Percentiles rank a stretch among this genome's conserved stretches.
These are phyloP conservation scores for Paelopatides confundens DNA, from an alignment of 53 echinoderm and acorn worm genomes.

Conservation along the genomic window DNA sequence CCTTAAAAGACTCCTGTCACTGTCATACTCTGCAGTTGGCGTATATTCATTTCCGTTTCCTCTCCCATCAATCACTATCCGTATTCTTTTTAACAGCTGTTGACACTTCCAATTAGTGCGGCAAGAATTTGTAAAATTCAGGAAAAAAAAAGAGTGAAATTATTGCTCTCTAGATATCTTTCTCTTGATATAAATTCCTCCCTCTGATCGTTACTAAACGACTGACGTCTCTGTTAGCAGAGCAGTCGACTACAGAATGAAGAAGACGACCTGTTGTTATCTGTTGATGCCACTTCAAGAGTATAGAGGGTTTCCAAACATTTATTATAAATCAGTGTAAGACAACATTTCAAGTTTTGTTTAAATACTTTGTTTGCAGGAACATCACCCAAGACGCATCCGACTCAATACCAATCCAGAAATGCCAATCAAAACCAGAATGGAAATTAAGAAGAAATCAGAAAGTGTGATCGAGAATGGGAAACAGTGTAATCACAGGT, in stretches of 20 bases:
- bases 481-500: conserved; percentile 48
- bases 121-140: background rate
- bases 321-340: too few species aligned
- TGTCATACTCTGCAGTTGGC: background rate
- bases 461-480: conserved; percentile 95
- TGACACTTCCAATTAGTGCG: background rate
- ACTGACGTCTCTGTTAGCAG: too few species aligned
- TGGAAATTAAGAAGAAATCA: conserved; percentile 90
- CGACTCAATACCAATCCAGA: conserved; percentile 91
- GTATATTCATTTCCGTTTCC: background rate
- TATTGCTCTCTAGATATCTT: too few species aligned
- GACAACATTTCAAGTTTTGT: too few species aligned
- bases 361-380: conserved; percentile 11
- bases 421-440: conserved; percentile 60
- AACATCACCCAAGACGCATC: background rate
- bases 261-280: too few species aligned
- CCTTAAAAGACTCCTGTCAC: background rate
- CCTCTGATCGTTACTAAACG: too few species aligned
- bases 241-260: too few species aligned
- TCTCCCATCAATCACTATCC: background rate
- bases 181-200: too few species aligned
- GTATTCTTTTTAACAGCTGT: background rate
- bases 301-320: too few species aligned
- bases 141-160: too few species aligned
- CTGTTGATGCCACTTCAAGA: too few species aligned